Conservation (phyloP, 2,888 invertebrate species). For the Diaphora mendica region DNA sequence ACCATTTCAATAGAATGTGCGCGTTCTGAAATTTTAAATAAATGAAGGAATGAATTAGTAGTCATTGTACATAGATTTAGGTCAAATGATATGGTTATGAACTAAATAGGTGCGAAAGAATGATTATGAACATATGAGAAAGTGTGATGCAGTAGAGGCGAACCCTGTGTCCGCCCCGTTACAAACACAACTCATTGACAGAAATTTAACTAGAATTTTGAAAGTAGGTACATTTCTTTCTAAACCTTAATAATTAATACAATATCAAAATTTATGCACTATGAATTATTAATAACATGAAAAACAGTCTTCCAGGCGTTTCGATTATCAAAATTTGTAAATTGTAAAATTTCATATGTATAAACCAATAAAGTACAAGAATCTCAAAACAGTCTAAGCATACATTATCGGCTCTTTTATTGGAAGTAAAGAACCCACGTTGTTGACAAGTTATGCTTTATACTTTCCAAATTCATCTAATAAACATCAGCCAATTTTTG, state of each 20-base stretch:
- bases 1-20: constrained; percentile 21
- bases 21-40: background rate
- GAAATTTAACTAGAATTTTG: constrained; percentile 58
- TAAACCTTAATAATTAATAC: constrained; percentile 80
- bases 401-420: constrained; percentile 57
- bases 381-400: constrained; percentile 76
- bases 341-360: constrained; percentile 81
- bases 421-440: constrained; percentile 49
- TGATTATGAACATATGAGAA: constrained; percentile 9
- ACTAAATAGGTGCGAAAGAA: constrained; percentile 13
- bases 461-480: constrained; percentile 57
- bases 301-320: constrained; percentile 85
- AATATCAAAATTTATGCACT: constrained; percentile 84
- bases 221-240: constrained; percentile 68
- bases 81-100: constrained; percentile 6
- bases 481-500: constrained; percentile 70
- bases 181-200: constrained; percentile 41
- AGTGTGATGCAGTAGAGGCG: constrained; percentile 8
- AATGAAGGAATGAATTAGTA: constrained; percentile 27
- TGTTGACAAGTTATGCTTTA: constrained; percentile 44
- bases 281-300: constrained; percentile 79
- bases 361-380: constrained; percentile 79
- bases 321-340: constrained; percentile 84
- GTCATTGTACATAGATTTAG: constrained; percentile 44
- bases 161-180: constrained; percentile 29